phyloP scores from a whole-genome alignment of 2,888 invertebrate species.

The Andrena praecox region DNA sequence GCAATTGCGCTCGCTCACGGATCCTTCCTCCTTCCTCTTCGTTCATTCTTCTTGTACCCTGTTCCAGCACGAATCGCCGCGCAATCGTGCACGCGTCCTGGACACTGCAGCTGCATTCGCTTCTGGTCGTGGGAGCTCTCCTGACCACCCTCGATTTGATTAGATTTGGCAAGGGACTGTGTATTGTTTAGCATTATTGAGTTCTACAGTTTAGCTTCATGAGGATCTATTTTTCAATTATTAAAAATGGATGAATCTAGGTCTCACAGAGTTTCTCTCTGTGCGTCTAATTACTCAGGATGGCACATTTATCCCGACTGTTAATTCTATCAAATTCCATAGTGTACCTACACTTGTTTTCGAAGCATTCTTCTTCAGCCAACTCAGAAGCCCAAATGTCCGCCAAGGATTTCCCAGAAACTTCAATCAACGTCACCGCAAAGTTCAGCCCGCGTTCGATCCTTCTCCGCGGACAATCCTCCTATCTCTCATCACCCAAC shows the following conservation, averaged over 20 bases:
- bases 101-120: constrained; percentile 56
- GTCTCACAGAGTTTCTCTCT: too few species aligned
- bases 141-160: constrained; percentile 4
- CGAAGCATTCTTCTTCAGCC: too few species aligned
- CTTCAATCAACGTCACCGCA: background rate
- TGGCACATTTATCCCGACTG: too few species aligned
- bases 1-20: constrained; percentile 76
- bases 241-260: too few species aligned
- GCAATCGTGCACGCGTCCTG: constrained; percentile 48
- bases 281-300: too few species aligned
- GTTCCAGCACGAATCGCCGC: constrained; percentile 40
- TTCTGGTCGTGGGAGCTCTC: constrained; percentile 7
- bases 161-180: background rate
- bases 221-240: too few species aligned
- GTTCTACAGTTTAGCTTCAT: too few species aligned
- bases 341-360: too few species aligned
- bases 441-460: background rate
- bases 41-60: constrained; percentile 30
- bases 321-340: too few species aligned
- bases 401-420: background rate
- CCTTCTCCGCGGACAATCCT: background rate
- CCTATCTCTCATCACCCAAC: constrained; percentile 9
- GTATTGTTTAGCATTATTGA: background rate
- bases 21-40: constrained; percentile 64
- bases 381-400: background rate